Conservation (phyloP, 2,113 vertebrate genomes). For the Electrona antarctica region DNA sequence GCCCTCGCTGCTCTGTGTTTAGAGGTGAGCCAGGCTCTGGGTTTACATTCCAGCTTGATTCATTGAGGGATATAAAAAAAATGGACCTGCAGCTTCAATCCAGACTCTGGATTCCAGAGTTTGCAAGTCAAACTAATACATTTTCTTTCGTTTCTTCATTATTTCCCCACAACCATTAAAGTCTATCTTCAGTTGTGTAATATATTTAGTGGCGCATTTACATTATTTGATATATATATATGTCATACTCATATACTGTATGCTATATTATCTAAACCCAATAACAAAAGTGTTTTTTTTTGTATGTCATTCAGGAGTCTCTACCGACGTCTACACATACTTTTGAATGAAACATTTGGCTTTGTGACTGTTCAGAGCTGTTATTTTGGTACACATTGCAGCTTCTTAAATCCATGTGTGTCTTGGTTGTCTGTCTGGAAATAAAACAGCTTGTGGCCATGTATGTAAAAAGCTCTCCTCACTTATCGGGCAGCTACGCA, state of each 20-base stretch:
- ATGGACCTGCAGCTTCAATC: constrained; percentile 6
- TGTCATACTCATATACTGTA: not conserved
- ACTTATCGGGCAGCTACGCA: constrained; percentile 31
- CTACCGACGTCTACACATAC: not conserved
- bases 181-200: not conserved
- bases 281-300: not conserved
- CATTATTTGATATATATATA: not conserved
- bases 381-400: constrained; percentile 28
- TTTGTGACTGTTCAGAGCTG: constrained; percentile 12
- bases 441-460: constrained; percentile 37
- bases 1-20: constrained; percentile 41
- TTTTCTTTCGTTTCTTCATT: too few relatives aligned
- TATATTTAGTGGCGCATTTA: too few relatives aligned
- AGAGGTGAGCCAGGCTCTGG: constrained; percentile 26
- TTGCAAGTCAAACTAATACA: not conserved
- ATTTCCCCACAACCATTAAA: not conserved
- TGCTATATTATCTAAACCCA: not conserved
- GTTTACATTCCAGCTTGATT: constrained; percentile 60
- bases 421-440: constrained; percentile 23
- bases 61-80: constrained; percentile 14
- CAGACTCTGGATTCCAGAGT: constrained; percentile 6
- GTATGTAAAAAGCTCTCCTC: constrained; percentile 16
- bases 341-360: constrained; percentile 39
- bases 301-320: not conserved
- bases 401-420: constrained; percentile 17